Evolutionary conservation across 2,888 invertebrate genomes (phyloP).

Genomic region (Kuschelorhynchus macadamiae): DNA sequence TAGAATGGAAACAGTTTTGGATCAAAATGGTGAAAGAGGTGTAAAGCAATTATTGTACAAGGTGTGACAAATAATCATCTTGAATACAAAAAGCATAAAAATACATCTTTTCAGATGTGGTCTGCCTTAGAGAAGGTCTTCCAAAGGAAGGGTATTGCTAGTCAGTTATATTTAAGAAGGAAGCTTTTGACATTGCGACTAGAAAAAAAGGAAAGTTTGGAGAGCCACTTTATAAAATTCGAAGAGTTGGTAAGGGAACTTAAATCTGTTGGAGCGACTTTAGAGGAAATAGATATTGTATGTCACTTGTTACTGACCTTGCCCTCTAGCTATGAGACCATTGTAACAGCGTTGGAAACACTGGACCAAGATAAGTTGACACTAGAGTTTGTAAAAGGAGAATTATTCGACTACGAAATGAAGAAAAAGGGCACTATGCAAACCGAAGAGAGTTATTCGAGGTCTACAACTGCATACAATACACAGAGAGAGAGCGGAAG

Average conservation of each 20-base stretch:
- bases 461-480: no score
- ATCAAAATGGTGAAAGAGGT: no score
- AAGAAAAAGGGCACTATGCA: slow-evolving; percentile 6
- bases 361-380: slow-evolving; percentile 48
- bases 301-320: not conserved
- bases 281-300: slow-evolving; percentile 1
- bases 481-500: no score
- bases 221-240: slow-evolving; percentile 53
- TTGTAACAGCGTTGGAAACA: slow-evolving; percentile 36
- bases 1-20: no score
- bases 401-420: slow-evolving; percentile 49
- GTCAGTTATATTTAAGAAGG: slow-evolving; percentile 53
- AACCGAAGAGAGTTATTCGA: no score
- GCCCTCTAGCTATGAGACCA: not conserved
- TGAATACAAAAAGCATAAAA: slow-evolving; percentile 52
- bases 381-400: slow-evolving; percentile 23
- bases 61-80: no score
- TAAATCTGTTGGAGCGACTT: not conserved
- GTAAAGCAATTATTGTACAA: no score
- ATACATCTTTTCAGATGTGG: slow-evolving; percentile 55
- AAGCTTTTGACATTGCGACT: slow-evolving; percentile 54
- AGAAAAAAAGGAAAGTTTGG: slow-evolving; percentile 43
- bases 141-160: slow-evolving; percentile 54
- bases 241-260: slow-evolving; percentile 45
- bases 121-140: slow-evolving; percentile 52